These are phyloP conservation scores for Drosophila nasuta DNA, from an alignment of 1,140 invertebrate species.

Conservation along the genomic window DNA sequence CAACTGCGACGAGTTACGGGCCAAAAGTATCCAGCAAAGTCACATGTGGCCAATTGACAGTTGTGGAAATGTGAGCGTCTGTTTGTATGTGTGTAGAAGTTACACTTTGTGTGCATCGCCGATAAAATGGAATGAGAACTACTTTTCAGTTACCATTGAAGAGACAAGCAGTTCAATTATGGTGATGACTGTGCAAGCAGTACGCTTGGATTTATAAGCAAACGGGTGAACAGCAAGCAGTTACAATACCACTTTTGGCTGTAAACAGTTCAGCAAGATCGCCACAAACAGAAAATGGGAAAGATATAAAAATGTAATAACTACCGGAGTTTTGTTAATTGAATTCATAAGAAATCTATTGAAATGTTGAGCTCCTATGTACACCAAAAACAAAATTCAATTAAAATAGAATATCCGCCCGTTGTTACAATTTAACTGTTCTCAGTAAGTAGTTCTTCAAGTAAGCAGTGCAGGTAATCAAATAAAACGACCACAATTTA, in stretches of 20 bases:
- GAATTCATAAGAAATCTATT: too few relatives aligned
- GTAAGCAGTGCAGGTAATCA: not conserved
- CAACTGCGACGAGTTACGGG: slow-evolving; percentile 43
- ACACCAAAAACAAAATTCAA: too few relatives aligned
- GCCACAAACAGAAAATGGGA: too few relatives aligned
- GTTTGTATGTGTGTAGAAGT: not conserved
- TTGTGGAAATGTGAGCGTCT: not conserved
- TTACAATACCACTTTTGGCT: too few relatives aligned
- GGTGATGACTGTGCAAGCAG: not conserved
- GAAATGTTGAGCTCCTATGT: too few relatives aligned
- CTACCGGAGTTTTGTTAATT: too few relatives aligned
- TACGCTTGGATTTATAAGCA: not conserved
- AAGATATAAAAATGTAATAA: too few relatives aligned
- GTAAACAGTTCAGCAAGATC: not conserved
- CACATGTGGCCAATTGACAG: slow-evolving; percentile 40
- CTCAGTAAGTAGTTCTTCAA: too few relatives aligned
- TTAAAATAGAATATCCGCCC: too few relatives aligned
- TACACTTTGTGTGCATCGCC: not conserved
- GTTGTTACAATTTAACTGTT: too few relatives aligned
- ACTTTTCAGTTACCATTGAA: not conserved
- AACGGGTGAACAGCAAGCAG: not conserved
- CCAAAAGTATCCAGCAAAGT: slow-evolving; percentile 33
- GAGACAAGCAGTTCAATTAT: slow-evolving; percentile 10
- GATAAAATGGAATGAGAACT: not conserved
- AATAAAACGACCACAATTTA: not conserved